Percentiles rank a stretch among this genome's conserved stretches.
phyloP scores from a whole-genome alignment of 30 jellyfish, hydroid and myxozoan species.

The Sanderia malayensis region DNA sequence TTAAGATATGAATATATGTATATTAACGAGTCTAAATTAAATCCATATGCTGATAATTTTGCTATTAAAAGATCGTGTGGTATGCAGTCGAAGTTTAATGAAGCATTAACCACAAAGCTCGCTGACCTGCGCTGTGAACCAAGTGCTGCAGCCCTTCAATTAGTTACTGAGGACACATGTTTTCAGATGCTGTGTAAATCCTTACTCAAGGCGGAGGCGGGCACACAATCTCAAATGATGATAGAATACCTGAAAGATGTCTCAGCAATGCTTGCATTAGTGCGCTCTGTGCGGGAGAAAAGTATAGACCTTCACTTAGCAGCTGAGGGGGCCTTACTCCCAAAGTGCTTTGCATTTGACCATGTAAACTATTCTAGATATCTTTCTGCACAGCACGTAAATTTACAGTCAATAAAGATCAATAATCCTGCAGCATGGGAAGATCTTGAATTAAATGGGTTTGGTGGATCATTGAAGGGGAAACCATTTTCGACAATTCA shows the following conservation, averaged over 20 bases:
- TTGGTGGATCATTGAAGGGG: neutral
- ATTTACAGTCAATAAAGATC: neutral
- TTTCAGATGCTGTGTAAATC: neutral
- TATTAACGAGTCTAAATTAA: no score
- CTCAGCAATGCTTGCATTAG: neutral
- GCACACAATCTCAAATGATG: neutral
- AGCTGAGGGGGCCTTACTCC: neutral
- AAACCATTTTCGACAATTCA: neutral
- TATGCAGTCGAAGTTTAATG: no score
- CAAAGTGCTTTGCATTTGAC: neutral
- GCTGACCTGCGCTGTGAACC: constrained; percentile 5
- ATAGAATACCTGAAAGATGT: neutral
- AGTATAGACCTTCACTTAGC: neutral
- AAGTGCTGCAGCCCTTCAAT: neutral
- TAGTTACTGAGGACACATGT: constrained; percentile 1
- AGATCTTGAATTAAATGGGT: neutral
- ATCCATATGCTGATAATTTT: no score
- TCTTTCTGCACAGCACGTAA: constrained; percentile 1
- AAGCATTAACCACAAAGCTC: neutral
- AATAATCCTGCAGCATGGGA: constrained; percentile 1
- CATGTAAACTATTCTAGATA: neutral
- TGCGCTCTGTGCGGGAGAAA: constrained; percentile 1
- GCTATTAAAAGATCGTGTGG: no score
- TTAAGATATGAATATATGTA: no score
- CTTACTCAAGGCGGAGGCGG: neutral